A percentile compares a stretch with the other conserved stretches of the same genome.
Conservation (phyloP, 1,140 invertebrate genomes). For the Aphis gossypii region DNA sequence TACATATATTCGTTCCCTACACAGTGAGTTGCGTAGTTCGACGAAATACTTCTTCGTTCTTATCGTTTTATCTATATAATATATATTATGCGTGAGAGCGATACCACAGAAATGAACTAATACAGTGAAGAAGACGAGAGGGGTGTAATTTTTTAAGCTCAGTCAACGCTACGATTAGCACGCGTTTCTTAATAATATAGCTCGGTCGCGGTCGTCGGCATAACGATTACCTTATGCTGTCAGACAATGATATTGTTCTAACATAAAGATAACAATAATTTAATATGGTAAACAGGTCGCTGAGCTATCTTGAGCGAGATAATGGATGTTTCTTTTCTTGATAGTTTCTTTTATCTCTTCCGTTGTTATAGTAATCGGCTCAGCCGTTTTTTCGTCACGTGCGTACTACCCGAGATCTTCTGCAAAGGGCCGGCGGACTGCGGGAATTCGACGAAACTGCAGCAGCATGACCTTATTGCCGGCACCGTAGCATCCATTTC, state of each 20-base stretch:
- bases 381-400: neutral
- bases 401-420: too few relatives aligned
- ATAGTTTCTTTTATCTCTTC: neutral
- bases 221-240: neutral
- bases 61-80: neutral
- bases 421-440: too few relatives aligned
- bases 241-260: neutral
- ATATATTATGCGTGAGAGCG: neutral
- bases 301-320: neutral
- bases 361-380: neutral
- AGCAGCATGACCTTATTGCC: neutral
- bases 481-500: neutral
- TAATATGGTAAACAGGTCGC: constrained; percentile 24
- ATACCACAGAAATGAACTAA: neutral
- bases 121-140: neutral
- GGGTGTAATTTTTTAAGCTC: neutral
- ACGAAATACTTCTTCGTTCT: neutral
- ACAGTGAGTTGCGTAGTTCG: neutral
- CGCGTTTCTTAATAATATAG: neutral
- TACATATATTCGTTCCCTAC: neutral
- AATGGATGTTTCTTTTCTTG: neutral
- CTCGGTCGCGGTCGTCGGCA: neutral
- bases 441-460: too few relatives aligned
- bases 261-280: neutral
- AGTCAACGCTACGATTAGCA: neutral